These are phyloP conservation scores for Archaeoteleia sp. DNA, from an alignment of 2,888 invertebrate species.

Conservation along the genomic window DNA sequence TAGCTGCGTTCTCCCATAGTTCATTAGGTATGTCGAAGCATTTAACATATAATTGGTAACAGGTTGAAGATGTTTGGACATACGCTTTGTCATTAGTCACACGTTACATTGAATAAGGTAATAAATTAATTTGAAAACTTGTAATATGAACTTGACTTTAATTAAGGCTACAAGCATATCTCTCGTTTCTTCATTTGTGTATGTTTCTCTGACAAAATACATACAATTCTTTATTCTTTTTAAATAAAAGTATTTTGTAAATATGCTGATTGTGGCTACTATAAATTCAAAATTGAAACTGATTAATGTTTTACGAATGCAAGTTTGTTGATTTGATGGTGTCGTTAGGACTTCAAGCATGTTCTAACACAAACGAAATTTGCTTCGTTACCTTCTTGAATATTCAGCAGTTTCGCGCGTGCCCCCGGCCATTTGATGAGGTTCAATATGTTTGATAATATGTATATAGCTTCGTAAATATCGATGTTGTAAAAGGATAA, in stretches of 20 bases:
- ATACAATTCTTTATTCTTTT: too few species aligned
- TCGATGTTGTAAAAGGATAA: conserved; percentile 48
- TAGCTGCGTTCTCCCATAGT: too few species aligned
- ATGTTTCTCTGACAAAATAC: too few species aligned
- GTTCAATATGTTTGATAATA: conserved; percentile 73
- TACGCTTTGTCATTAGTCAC: too few species aligned
- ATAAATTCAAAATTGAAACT: conserved; percentile 1
- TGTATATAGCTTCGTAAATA: conserved; percentile 69
- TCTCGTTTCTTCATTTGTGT: too few species aligned
- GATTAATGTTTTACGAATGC: conserved; percentile 15
- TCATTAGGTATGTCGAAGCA: too few species aligned
- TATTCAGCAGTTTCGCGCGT: conserved; percentile 72
- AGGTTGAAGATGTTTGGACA: too few species aligned
- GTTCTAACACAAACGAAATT: conserved; percentile 67
- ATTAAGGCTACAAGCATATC: too few species aligned
- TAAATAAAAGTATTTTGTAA: background rate
- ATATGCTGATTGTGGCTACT: background rate
- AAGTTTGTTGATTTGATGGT: conserved; percentile 62
- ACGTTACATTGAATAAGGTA: too few species aligned
- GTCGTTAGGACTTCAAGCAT: conserved; percentile 58
- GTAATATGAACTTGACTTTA: too few species aligned
- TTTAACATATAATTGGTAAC: too few species aligned
- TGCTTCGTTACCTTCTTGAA: conserved; percentile 73
- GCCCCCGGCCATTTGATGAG: conserved; percentile 68
- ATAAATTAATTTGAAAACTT: too few species aligned